Evolutionary conservation across 2,113 vertebrate genomes (phyloP).

Genomic region (Amblyornis subalaris): DNA sequence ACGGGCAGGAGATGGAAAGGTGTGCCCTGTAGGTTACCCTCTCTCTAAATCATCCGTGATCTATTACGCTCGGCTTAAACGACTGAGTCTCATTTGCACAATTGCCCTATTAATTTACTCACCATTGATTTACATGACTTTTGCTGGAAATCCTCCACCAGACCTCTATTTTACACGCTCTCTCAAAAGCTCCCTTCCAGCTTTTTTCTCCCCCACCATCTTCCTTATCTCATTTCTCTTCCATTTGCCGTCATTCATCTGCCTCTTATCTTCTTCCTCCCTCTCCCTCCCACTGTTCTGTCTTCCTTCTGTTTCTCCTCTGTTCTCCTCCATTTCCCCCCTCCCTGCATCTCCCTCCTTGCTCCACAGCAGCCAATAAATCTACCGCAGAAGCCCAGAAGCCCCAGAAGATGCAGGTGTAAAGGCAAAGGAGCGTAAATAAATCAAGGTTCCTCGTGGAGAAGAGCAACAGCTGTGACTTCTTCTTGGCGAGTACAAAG

Average conservation of each 20-base stretch:
- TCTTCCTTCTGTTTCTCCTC: constrained; percentile 40
- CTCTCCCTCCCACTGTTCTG: constrained; percentile 34
- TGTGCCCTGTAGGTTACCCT: constrained; percentile 58
- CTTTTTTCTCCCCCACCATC: constrained; percentile 2
- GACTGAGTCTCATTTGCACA: constrained; percentile 68
- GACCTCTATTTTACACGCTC: constrained; percentile 11
- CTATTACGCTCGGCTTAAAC: constrained; percentile 60
- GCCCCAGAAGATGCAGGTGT: constrained; percentile 13
- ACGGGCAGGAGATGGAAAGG: constrained; percentile 58
- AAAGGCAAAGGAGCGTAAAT: constrained; percentile 9
- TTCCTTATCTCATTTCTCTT: constrained; percentile 36
- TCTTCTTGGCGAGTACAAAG: background rate
- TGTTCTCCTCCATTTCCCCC: constrained; percentile 1
- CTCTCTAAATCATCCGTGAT: constrained; percentile 66
- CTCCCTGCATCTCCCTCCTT: constrained; percentile 15
- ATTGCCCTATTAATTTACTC: constrained; percentile 75
- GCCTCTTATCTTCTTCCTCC: constrained; percentile 21
- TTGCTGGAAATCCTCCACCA: constrained; percentile 49
- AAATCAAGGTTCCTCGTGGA: background rate
- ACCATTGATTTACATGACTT: constrained; percentile 73
- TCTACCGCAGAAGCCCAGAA: constrained; percentile 24
- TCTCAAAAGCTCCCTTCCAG: constrained; percentile 7
- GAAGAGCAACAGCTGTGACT: constrained; percentile 18
- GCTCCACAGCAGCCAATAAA: constrained; percentile 57
- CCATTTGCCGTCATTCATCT: constrained; percentile 61